Conservation (phyloP, 2,888 invertebrate genomes). For the Melanostoma scalare region DNA sequence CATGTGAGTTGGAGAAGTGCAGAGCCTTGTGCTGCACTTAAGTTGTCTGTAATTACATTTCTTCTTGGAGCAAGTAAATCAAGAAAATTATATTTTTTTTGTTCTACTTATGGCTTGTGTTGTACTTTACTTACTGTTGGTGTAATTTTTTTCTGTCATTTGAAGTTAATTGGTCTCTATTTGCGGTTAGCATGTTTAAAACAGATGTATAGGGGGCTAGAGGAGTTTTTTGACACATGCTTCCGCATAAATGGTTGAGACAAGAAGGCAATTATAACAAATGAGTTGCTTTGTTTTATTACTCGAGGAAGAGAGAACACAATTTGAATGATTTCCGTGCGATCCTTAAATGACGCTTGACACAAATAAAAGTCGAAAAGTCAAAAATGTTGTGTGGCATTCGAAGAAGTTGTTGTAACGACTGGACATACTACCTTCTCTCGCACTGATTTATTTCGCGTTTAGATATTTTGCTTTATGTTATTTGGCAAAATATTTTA, state of each 20-base stretch:
- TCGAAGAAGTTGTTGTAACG: too few relatives aligned
- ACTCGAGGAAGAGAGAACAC: too few relatives aligned
- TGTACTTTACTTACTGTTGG: not conserved
- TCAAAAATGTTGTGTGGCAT: too few relatives aligned
- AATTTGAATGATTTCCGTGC: too few relatives aligned
- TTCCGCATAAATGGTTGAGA: constrained; percentile 33
- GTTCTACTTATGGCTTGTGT: constrained; percentile 1
- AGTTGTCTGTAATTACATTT: constrained; percentile 55
- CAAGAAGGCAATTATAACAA: constrained; percentile 42
- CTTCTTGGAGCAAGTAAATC: constrained; percentile 30
- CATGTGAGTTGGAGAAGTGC: not conserved
- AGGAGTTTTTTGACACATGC: constrained; percentile 45
- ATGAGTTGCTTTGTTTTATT: constrained; percentile 11
- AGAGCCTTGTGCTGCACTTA: constrained; percentile 25
- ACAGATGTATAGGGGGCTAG: constrained; percentile 4
- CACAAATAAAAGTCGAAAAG: too few relatives aligned
- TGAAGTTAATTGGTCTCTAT: constrained; percentile 21
- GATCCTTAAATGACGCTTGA: too few relatives aligned
- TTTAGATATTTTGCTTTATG: too few relatives aligned
- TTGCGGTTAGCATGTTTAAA: constrained; percentile 16
- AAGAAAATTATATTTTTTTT: constrained; percentile 46
- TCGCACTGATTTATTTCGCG: too few relatives aligned
- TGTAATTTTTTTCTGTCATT: constrained; percentile 3
- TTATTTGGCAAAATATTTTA: too few relatives aligned
- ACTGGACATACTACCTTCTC: too few relatives aligned